Evolutionary conservation across 1,140 invertebrate genomes (phyloP), one percentile per base, ranked within the genome.

Genomic region (Drosophila guanche): DNA sequence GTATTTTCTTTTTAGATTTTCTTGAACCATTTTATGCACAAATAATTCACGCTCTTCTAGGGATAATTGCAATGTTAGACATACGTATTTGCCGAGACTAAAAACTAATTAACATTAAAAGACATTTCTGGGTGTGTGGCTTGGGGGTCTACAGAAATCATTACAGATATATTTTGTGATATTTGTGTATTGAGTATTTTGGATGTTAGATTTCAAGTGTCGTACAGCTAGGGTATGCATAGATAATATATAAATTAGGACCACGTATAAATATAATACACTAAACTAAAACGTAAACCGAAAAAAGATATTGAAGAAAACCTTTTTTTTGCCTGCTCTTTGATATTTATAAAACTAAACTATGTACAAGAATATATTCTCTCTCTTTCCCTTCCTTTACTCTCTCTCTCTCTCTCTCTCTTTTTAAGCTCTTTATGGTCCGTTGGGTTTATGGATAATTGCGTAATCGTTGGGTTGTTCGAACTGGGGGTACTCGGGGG

Each of bases 111-210:
- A 88, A 88, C 83, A 83, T 88, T 85, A 85, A 61, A 37, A 74
- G 61, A 72, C 69, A 66, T 68, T 71, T 60, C 63, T 47, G 54
- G 58, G 66, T 50, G 16, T 20, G 29, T 8, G 29, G 29, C 5
- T 6, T 6, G 27, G 7, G 29, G 1, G 6, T 8, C 67, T 41
- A 56, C 43, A 25, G 59, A 72, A 71, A 51, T 70, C 62, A 27
- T 74, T 76, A 79, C 73, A 68, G 51, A 76, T 73, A 71, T 70
- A 73, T 59, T 73, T 89, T 89, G 86, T 89, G 86, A 89, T 89
- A 90, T 88, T 88, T 90, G 57, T 70, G 73, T 79, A 66, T 89
- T 89, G 86, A 89, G 86, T 89, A 89, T 89, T 89, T 86, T 89
- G 77, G 66, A 75, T 88, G 59, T 83, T 86, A 89, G 83, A 88